These are phyloP conservation scores for Syrmaticus mikado DNA, from an alignment of 2,113 vertebrate genomes.

Conservation along the genomic window DNA sequence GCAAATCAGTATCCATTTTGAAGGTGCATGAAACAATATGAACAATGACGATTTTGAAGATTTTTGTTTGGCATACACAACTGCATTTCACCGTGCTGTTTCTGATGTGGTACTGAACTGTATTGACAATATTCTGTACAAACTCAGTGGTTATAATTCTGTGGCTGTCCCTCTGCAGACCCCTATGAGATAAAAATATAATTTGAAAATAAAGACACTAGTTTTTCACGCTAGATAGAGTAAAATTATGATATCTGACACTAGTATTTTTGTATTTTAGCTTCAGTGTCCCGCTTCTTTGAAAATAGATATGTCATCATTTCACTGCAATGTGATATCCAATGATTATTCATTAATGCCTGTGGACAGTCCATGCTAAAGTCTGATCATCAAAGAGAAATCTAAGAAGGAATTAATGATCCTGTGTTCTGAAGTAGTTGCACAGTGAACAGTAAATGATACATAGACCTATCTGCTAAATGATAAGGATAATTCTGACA, in stretches of 20 bases:
- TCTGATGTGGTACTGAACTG: neutral
- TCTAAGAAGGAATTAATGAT: neutral
- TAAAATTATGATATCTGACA: neutral
- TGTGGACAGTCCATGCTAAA: neutral
- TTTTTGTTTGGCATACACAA: neutral
- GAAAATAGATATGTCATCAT: neutral
- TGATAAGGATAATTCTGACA: neutral
- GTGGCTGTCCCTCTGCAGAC: neutral
- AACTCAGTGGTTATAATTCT: neutral
- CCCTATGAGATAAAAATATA: neutral
- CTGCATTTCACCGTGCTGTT: too few species aligned
- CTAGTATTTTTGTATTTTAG: neutral
- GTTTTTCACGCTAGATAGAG: neutral
- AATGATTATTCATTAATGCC: neutral
- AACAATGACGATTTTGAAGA: neutral
- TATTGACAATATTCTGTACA: neutral
- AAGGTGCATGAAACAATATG: neutral
- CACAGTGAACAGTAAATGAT: neutral
- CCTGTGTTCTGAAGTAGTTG: neutral
- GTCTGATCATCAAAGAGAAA: neutral
- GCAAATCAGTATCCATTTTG: neutral
- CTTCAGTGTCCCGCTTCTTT: neutral
- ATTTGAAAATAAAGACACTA: neutral
- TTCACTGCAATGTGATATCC: neutral
- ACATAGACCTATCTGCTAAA: fast-evolving